Evolutionary conservation across 2,888 invertebrate genomes (phyloP), one percentile per base, ranked within the genome.

Genomic region (Eledona agricola): DNA sequence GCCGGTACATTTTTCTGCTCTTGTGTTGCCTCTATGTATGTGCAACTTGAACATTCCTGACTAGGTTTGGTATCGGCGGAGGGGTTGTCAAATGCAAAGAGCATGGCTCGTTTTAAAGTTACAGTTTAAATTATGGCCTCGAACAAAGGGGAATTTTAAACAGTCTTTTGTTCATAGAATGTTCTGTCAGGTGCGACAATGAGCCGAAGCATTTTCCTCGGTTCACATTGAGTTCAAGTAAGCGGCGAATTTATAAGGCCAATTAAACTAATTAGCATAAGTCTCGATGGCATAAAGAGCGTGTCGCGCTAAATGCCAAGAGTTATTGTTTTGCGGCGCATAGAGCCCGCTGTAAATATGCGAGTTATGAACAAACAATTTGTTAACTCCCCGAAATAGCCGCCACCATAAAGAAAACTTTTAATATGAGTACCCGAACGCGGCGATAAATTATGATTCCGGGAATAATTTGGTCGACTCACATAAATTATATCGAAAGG

Each of bases 401-500:
- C 43, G 35, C 40, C 28, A 19, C 23, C 31, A 31, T 52, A 52
- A 52, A 46, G 46, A 52, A 60, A 58, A 58, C 42, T 54, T 57
- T 52, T 40, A 40, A 58, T 57, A 51, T 47, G 56, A 51, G 52
- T 47, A 50, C 53, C 37, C 46, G 31, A 43, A 52, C 46, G 38
- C 37, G 50, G 51, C 46, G 40, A 63, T 64, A 64, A 64, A 63
- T 64, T 58, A 52, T 50, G 53, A 59, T 61, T 63, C 62, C 54
- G 38, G 54, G 64, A 65, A 66, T 66, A 59, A 62, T 62, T 62
- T 63, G 61, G 62, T 64, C 47, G 62, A 57, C 58, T 57, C 51
- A 57, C 64, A 60, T 67, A 69, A 67, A 67, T 67, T 66, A n/a
- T n/a, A 64, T 56, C 51, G 51, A 53, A 43, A 50, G n/a, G 57